These are phyloP conservation scores for Tiliacea citrago DNA, from an alignment of 2,888 invertebrate genomes.

Conservation along the genomic window DNA sequence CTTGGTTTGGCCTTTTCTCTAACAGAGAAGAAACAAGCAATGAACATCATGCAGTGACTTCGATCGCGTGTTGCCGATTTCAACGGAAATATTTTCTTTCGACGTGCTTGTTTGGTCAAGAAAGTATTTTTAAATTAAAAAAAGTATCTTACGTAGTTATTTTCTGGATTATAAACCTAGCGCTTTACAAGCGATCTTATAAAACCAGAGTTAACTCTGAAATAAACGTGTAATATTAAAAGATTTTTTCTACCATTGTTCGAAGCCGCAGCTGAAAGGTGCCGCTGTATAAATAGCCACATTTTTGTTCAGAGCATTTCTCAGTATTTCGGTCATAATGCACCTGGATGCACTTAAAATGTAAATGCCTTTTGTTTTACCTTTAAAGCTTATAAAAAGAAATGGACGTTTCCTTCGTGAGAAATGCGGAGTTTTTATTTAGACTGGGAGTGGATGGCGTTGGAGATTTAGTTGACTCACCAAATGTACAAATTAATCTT, in stretches of 20 bases:
- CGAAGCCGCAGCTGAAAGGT: constrained; percentile 58
- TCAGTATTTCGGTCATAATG: constrained; percentile 53
- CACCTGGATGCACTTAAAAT: constrained; percentile 63
- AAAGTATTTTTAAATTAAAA: not conserved
- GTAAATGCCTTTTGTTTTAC: constrained; percentile 61
- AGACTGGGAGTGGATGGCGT: not conserved
- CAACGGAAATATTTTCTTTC: not conserved
- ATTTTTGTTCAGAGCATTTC: constrained; percentile 58
- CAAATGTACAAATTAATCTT: not conserved
- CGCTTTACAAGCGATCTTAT: not conserved
- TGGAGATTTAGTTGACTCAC: constrained; percentile 21
- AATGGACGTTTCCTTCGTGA: constrained; percentile 37
- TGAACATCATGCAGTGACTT: not conserved
- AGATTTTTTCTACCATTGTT: constrained; percentile 36
- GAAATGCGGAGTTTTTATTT: constrained; percentile 39
- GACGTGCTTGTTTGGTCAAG: not conserved
- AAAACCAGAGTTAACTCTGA: constrained; percentile 3
- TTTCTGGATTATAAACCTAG: not conserved
- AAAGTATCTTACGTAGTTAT: not conserved
- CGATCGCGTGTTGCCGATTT: not conserved
- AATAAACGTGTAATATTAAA: constrained; percentile 41
- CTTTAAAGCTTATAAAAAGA: constrained; percentile 54
- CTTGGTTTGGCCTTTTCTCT: not conserved
- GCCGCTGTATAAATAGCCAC: constrained; percentile 50
- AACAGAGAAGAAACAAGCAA: not conserved